A percentile compares a stretch with the other conserved stretches of the same genome.
phyloP scores from a whole-genome alignment of 2,888 invertebrate genomes.

The Auanema sp. region DNA sequence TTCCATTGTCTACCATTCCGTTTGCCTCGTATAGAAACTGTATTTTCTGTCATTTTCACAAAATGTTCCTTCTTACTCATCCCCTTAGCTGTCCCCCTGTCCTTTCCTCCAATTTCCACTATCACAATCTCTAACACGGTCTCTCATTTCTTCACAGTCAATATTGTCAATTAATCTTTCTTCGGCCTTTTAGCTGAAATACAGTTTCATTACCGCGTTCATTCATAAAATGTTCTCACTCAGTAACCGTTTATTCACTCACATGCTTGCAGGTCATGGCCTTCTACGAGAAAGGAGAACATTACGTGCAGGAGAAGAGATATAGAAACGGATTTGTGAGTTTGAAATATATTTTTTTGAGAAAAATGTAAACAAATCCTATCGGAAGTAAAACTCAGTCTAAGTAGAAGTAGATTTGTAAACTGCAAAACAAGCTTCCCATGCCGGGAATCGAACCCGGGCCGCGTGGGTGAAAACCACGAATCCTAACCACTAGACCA shows the following conservation, averaged over 20 bases:
- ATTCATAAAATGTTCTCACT: neutral
- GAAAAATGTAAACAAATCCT: too few relatives aligned
- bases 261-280: constrained; percentile 3
- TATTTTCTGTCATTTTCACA: constrained; percentile 5
- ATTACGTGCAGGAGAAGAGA: constrained; percentile 35
- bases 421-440: constrained; percentile 29
- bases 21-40: too few relatives aligned
- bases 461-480: constrained; percentile 62
- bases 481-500: constrained; percentile 62
- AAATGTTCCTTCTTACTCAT: neutral
- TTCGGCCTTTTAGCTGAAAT: too few relatives aligned
- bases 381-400: too few relatives aligned
- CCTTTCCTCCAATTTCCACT: constrained; percentile 1
- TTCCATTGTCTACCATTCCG: too few relatives aligned
- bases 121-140: neutral
- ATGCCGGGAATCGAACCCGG: constrained; percentile 63
- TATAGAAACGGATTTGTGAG: constrained; percentile 32
- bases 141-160: neutral
- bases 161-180: too few relatives aligned
- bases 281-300: constrained; percentile 37
- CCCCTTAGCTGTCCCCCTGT: neutral
- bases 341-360: neutral
- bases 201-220: neutral
- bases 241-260: neutral
- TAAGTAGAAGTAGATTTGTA: too few relatives aligned